phyloP scores from a whole-genome alignment of 2,797 vertebrate genomes.

The Paguma larvata region DNA sequence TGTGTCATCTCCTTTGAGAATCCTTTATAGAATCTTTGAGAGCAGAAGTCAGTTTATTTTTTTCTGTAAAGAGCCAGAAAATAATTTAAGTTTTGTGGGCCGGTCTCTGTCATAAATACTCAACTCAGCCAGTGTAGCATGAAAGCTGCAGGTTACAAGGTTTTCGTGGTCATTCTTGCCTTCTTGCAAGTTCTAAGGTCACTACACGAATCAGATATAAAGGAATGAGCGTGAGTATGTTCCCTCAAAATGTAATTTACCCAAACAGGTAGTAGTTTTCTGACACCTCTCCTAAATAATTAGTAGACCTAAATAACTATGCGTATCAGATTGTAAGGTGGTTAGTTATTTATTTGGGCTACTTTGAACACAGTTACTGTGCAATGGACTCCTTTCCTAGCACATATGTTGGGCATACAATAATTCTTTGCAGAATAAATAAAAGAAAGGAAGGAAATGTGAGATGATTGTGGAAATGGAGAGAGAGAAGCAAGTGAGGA shows the following conservation, averaged over 20 bases:
- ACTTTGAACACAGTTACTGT: background rate
- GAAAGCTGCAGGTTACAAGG: background rate
- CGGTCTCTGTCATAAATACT: background rate
- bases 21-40: background rate
- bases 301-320: background rate
- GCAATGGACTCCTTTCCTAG: background rate
- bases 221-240: background rate
- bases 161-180: background rate
- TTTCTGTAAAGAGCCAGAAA: background rate
- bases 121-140: background rate
- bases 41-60: background rate
- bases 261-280: background rate
- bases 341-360: background rate
- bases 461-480: background rate
- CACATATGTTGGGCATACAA: background rate
- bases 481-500: slow-evolving; percentile 12
- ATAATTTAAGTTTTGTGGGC: background rate
- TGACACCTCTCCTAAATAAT: background rate
- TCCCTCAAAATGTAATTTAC: slow-evolving; percentile 19
- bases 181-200: background rate
- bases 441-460: background rate
- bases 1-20: slow-evolving; percentile 35
- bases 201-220: background rate
- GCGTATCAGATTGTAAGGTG: background rate
- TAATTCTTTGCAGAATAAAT: background rate